Base-by-base conservation (phyloP, 1,140 invertebrate species). In the Plodia interpunctella region DNA sequence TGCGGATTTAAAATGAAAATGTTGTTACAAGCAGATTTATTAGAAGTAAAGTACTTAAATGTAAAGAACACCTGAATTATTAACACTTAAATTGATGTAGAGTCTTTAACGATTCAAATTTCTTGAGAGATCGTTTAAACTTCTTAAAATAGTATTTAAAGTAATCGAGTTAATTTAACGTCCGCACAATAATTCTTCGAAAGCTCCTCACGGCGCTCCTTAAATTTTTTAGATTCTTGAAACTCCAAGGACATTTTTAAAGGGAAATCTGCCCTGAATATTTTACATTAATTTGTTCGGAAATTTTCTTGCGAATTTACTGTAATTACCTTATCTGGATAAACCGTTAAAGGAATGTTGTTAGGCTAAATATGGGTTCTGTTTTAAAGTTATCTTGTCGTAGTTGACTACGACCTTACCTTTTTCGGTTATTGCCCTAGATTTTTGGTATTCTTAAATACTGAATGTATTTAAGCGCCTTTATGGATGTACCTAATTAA, bases 281-380 rank as follows among this genome's bases (percentile, higher is more conserved):
- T 35, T 59, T 59, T 60, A 60, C 51, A 54, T 49, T 51, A 60
- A 60, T 55, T 55, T 60, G 17, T 15, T 19, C 52, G 17, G 49
- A 50, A 60, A 60, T 56, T n/a, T 25, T 18, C 28, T 51, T 53
- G 30, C 19, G 5, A 44, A 56, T 35, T 56, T 15, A 52, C 18
- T 21, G 50, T 51, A 30, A 57, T 62, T 53, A 62, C 55, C 55
- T 52, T 57, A 52, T 62, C 35, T 52, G 55, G 51, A 30, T 44
- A 15, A 19, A 35, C n/a, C 52, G 17, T 17, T 57, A 28, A 25
- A 30, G 35, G 55, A 57, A 57, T 57, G 60, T 35, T 57, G 53
- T 44, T 49, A 9, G 5, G 25, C 49, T 57, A 38, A 61, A 56
- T 21, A 25, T 52, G 35, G 30, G 10, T 61, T 49, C 17, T 25